Conservation (phyloP, 64 coral and sea anemone species). For the Montipora cactus region DNA sequence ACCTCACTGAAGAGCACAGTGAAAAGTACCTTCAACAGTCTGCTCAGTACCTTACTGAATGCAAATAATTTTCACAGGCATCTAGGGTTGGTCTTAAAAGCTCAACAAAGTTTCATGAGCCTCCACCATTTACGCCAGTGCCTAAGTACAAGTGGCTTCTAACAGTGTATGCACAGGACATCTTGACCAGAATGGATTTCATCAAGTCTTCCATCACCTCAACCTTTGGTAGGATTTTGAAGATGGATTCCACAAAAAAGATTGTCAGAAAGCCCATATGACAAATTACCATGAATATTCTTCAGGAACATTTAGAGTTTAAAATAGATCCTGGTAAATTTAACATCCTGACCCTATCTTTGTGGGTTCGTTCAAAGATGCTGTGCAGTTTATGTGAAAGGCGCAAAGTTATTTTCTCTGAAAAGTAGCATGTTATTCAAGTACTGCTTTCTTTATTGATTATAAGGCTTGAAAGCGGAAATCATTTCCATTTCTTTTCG, state of each 20-base stretch:
- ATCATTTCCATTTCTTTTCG: no score
- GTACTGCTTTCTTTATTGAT: no score
- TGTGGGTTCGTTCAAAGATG: no score
- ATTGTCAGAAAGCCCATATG: background rate
- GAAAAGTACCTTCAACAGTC: background rate
- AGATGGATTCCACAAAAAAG: constrained; percentile 80
- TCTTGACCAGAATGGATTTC: background rate
- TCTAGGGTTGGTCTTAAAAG: background rate
- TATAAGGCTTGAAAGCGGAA: no score
- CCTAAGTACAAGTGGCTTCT: background rate
- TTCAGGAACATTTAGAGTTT: no score
- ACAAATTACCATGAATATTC: no score
- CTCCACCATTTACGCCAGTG: background rate
- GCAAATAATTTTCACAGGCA: constrained; percentile 12
- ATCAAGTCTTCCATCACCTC: constrained; percentile 37
- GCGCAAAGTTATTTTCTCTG: no score
- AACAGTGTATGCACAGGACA: background rate
- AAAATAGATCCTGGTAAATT: no score
- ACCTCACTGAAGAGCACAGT: background rate
- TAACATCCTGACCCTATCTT: no score
- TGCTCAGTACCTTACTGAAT: constrained; percentile 39
- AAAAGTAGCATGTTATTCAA: no score
- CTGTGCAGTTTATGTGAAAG: no score
- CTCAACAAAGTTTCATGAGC: background rate
- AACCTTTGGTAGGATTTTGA: constrained; percentile 31